These are phyloP conservation scores for Athalia circularis DNA, from an alignment of 2,888 invertebrate genomes.

Conservation along the genomic window DNA sequence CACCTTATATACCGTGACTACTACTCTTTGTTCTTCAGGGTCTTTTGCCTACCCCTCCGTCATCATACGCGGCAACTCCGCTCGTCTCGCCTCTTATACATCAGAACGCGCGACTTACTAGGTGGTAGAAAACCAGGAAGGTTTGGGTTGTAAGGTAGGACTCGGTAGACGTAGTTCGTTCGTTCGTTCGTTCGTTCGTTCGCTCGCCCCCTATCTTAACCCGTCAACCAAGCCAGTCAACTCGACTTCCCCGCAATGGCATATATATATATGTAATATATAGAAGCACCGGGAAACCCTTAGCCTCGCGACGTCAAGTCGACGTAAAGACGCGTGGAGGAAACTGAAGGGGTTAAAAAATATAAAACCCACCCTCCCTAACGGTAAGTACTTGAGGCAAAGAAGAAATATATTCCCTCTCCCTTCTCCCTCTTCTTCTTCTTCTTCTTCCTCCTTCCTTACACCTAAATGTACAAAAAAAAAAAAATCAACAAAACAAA, in stretches of 20 bases:
- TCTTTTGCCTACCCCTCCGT: background rate
- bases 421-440: conserved; percentile 58
- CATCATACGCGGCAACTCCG: background rate
- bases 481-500: no score
- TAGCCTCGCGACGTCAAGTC: background rate
- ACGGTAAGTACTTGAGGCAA: no score
- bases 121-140: no score
- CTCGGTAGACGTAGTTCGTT: no score
- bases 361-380: no score
- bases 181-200: no score
- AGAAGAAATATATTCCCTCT: background rate
- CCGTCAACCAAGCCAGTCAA: background rate
- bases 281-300: no score
- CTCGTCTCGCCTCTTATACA: background rate
- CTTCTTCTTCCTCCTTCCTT: conserved; percentile 47
- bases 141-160: no score
- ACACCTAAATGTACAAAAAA: conserved; percentile 17
- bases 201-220: conserved; percentile 9
- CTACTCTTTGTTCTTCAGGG: conserved; percentile 29
- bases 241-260: background rate
- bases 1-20: conserved; percentile 15
- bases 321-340: background rate
- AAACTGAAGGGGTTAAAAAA: background rate
- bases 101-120: background rate
- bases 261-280: background rate